Conservation (phyloP, 23 tunicate species). For the Botrylloides violaceus region DNA sequence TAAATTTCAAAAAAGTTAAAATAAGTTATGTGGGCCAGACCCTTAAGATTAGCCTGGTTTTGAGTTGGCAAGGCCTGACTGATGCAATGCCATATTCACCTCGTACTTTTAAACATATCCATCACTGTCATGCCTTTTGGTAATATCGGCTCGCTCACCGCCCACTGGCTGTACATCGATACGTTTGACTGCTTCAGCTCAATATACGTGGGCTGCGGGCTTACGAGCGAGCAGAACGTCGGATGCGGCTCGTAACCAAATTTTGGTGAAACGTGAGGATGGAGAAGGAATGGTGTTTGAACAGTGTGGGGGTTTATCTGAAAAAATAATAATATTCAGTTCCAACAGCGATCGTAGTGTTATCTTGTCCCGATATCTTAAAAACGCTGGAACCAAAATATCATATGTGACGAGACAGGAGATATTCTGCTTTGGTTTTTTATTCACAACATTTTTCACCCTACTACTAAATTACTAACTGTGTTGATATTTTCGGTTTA, state of each 20-base stretch:
- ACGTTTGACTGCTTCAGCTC: constrained; percentile 25
- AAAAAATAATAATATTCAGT: not conserved
- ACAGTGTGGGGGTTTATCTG: constrained; percentile 4
- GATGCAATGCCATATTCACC: too few species aligned
- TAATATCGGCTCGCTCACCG: constrained; percentile 43
- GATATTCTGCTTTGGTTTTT: too few species aligned
- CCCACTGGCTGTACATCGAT: constrained; percentile 95
- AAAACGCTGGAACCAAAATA: too few species aligned
- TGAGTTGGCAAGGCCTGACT: too few species aligned
- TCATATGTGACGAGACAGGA: too few species aligned
- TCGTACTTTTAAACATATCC: constrained; percentile 43
- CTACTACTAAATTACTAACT: too few species aligned
- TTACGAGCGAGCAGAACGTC: constrained; percentile 55
- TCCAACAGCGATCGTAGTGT: not conserved
- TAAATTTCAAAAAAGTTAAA: too few species aligned
- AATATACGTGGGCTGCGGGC: constrained; percentile 63
- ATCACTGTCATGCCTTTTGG: constrained; percentile 43
- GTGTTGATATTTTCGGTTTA: too few species aligned
- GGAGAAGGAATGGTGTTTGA: constrained; percentile 12
- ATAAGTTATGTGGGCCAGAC: too few species aligned
- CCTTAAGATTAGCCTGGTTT: too few species aligned
- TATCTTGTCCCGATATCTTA: not conserved
- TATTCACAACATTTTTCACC: too few species aligned
- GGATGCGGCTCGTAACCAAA: constrained; percentile 27
- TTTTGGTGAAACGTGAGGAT: constrained; percentile 46